Evolutionary conservation across 2,797 vertebrate genomes (phyloP).

Genomic region (Cuniculus paca): DNA sequence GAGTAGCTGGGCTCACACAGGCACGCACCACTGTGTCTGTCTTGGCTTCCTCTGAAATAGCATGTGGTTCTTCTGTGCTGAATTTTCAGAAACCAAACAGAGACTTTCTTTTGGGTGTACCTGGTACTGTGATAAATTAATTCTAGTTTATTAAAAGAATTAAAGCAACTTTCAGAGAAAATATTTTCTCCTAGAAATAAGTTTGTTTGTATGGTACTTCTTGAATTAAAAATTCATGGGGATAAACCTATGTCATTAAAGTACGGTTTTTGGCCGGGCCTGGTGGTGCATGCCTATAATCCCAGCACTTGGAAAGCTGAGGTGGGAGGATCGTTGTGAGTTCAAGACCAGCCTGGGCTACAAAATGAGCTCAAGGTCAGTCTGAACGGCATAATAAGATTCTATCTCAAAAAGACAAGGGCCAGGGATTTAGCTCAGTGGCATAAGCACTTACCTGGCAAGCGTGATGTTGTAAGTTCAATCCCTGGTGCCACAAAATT

Average conservation of each 20-base stretch:
- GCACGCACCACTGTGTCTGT: not conserved
- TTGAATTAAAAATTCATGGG: not conserved
- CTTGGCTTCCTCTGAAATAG: conserved; percentile 19
- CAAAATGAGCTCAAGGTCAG: too few relatives aligned
- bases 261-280: conserved; percentile 13
- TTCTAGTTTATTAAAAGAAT: conserved; percentile 1
- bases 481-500: too few relatives aligned
- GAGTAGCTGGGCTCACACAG: not conserved
- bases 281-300: too few relatives aligned
- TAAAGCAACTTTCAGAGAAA: conserved; percentile 13
- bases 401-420: too few relatives aligned
- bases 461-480: too few relatives aligned
- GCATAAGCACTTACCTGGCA: too few relatives aligned
- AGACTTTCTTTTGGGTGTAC: not conserved
- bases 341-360: too few relatives aligned
- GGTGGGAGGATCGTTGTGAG: too few relatives aligned
- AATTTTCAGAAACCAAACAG: conserved; percentile 51
- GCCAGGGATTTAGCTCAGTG: too few relatives aligned
- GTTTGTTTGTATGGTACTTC: not conserved
- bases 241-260: not conserved
- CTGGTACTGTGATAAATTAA: conserved; percentile 12
- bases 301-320: too few relatives aligned
- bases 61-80: conserved; percentile 56
- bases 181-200: not conserved
- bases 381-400: too few relatives aligned